phyloP scores from a whole-genome alignment of 1,140 invertebrate genomes.

The Aphis gossypii region DNA sequence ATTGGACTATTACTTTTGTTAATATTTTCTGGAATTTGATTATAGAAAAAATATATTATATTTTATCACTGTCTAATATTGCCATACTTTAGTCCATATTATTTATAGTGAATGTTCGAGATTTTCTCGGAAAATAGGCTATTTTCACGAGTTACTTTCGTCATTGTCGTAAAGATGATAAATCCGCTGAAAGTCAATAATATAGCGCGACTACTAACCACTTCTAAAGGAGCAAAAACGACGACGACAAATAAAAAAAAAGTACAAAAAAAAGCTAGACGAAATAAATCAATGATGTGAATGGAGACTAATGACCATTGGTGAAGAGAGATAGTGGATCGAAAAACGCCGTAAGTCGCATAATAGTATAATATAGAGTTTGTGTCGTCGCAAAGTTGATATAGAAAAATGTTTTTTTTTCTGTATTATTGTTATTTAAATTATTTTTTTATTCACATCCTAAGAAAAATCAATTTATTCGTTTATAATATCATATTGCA shows the following conservation, averaged over 20 bases:
- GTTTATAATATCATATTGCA: neutral
- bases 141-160: neutral
- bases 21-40: neutral
- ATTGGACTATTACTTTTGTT: neutral
- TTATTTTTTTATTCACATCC: neutral
- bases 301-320: slow-evolving; percentile 35
- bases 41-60: neutral
- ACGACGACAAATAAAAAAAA: neutral
- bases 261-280: neutral
- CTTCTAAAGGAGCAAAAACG: neutral
- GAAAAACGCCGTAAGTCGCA: neutral
- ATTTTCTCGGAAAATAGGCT: neutral
- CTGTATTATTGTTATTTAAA: neutral
- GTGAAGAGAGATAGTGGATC: neutral
- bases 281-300: slow-evolving; percentile 15
- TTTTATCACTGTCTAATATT: neutral
- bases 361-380: neutral
- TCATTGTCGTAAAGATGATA: neutral
- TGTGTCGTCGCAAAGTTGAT: neutral
- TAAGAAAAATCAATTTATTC: slow-evolving; percentile 15
- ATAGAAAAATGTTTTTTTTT: slow-evolving; percentile 1
- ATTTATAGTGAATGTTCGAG: neutral
- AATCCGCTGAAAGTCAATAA: neutral
- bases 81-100: neutral
- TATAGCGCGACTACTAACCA: neutral